A percentile compares a stretch with the other conserved stretches of the same genome.
Conservation (phyloP, 2,113 vertebrate genomes). For the Neotragus pygmaeus region DNA sequence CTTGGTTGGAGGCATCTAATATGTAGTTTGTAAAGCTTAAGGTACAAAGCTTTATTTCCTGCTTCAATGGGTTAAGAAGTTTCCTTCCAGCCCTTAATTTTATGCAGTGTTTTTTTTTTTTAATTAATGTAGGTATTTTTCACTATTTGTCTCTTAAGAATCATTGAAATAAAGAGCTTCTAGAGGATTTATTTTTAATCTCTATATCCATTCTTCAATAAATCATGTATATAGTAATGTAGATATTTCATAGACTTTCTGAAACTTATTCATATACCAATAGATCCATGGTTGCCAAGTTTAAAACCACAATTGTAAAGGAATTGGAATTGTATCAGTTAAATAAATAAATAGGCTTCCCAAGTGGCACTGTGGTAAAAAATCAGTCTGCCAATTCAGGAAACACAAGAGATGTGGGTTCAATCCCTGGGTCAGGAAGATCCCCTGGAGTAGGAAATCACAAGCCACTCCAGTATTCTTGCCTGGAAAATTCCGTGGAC, state of each 20-base stretch:
- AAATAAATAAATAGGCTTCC: background rate
- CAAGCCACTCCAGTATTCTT: background rate
- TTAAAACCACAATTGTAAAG: background rate
- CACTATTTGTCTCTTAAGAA: background rate
- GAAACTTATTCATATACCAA: background rate
- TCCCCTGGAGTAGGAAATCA: background rate
- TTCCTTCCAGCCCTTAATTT: background rate
- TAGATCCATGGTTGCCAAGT: background rate
- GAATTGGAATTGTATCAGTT: background rate
- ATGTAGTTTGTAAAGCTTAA: background rate
- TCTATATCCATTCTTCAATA: background rate
- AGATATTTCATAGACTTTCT: background rate
- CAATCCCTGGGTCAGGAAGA: background rate
- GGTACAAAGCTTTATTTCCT: background rate
- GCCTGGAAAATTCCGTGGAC: background rate
- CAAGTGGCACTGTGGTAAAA: background rate
- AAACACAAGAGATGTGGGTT: background rate
- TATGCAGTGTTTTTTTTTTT: background rate
- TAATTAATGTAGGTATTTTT: background rate
- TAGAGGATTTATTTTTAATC: background rate
- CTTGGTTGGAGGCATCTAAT: background rate
- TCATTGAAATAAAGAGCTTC: background rate
- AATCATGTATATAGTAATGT: background rate
- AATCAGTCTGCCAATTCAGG: background rate
- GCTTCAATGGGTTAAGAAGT: background rate